A percentile compares a stretch with the other conserved stretches of the same genome.
phyloP scores from a whole-genome alignment of 2,888 invertebrate species.

The Enoplolaimus lenunculus region DNA sequence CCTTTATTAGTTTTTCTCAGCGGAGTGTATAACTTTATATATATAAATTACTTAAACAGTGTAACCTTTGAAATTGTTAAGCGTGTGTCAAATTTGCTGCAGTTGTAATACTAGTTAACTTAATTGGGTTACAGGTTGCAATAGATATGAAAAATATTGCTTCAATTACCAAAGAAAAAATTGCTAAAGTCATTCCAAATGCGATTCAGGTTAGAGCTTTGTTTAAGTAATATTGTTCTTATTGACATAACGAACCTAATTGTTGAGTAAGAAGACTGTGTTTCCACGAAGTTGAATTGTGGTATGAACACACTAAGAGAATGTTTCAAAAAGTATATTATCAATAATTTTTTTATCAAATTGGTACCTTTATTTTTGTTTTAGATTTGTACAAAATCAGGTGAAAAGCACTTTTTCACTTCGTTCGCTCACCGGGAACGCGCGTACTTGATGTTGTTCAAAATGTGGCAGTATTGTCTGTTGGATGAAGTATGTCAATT shows the following conservation, averaged over 20 bases:
- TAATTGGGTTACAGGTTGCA: slow-evolving; percentile 50
- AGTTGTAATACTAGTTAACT: no score
- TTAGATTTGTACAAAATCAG: slow-evolving; percentile 48
- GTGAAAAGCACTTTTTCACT: slow-evolving; percentile 78
- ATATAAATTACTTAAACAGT: no score
- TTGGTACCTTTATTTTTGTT: neutral
- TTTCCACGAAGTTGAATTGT: no score
- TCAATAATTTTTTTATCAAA: no score
- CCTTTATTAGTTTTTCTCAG: no score
- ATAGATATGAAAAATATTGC: slow-evolving; percentile 78
- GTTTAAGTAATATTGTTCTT: no score
- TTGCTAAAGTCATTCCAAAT: slow-evolving; percentile 76
- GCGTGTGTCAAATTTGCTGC: no score
- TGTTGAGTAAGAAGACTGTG: no score
- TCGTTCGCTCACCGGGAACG: slow-evolving; percentile 87
- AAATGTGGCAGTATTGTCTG: slow-evolving; percentile 87
- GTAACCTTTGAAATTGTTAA: no score
- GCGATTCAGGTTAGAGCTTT: slow-evolving; percentile 57
- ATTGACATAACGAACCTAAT: no score
- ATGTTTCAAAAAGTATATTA: slow-evolving; percentile 31
- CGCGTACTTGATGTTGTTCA: slow-evolving; percentile 81
- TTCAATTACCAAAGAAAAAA: slow-evolving; percentile 84
- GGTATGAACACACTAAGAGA: no score
- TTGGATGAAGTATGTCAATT: slow-evolving; percentile 60
- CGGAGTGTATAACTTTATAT: no score